These are phyloP conservation scores for Tenualosa thibaudeaui DNA, from an alignment of 2,797 vertebrate genomes.

Conservation along the genomic window DNA sequence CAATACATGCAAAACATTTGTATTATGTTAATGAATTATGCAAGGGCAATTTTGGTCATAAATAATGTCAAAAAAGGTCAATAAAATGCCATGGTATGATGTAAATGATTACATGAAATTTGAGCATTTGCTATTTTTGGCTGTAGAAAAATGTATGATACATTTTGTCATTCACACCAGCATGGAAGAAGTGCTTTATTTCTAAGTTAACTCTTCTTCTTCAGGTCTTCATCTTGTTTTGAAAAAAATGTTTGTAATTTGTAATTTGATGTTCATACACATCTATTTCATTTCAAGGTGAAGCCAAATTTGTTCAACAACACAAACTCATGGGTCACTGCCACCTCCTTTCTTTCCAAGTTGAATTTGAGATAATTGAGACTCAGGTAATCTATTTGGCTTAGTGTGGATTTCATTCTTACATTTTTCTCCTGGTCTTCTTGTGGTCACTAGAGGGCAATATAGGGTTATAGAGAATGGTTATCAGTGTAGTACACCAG, in stretches of 20 bases:
- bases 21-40: too few relatives aligned
- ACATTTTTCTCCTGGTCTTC: not conserved
- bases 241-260: not conserved
- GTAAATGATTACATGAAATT: too few relatives aligned
- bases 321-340: not conserved
- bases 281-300: not conserved
- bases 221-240: not conserved
- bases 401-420: not conserved
- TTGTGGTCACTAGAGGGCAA: not conserved
- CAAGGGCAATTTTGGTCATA: too few relatives aligned
- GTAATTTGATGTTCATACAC: not conserved
- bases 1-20: too few relatives aligned
- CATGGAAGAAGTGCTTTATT: not conserved
- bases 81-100: too few relatives aligned
- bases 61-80: too few relatives aligned
- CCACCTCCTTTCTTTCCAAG: not conserved
- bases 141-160: too few relatives aligned
- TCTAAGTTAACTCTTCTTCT: not conserved
- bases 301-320: not conserved
- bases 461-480: not conserved
- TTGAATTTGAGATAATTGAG: not conserved
- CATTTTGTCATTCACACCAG: too few relatives aligned
- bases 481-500: not conserved
- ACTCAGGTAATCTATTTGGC: not conserved
- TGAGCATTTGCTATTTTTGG: too few relatives aligned